Evolutionary conservation across 2,797 vertebrate species (phyloP).

Genomic region (Leptodactylus fallax): DNA sequence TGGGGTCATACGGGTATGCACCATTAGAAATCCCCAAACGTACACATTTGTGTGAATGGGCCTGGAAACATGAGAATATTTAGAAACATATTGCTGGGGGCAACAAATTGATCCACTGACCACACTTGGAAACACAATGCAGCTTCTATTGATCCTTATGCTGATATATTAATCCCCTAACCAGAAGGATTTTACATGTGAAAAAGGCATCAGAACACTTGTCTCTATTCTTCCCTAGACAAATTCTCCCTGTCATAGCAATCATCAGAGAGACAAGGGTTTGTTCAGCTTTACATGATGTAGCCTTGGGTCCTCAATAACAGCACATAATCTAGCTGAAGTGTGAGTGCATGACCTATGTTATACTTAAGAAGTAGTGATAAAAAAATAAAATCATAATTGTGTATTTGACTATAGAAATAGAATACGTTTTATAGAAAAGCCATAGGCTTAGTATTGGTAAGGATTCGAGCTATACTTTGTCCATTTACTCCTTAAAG

Average conservation of each 20-base stretch:
- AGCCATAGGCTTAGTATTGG: not conserved
- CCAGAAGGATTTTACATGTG: constrained; percentile 52
- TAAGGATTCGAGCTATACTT: not conserved
- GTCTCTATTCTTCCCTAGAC: constrained; percentile 26
- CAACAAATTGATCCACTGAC: constrained; percentile 57
- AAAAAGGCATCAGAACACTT: constrained; percentile 45
- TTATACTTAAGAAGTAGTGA: not conserved
- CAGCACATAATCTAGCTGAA: constrained; percentile 13
- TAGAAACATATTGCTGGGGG: constrained; percentile 48
- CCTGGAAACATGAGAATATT: constrained; percentile 48
- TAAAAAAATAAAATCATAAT: not conserved
- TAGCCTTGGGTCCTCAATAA: constrained; percentile 1
- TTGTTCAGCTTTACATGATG: not conserved
- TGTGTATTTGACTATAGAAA: not conserved
- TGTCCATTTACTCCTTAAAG: not conserved
- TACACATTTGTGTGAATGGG: constrained; percentile 36
- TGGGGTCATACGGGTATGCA: constrained; percentile 14
- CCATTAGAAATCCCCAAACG: constrained; percentile 17
- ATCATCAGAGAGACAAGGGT: constrained; percentile 30
- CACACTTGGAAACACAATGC: constrained; percentile 51
- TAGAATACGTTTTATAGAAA: not conserved
- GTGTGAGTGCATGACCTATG: not conserved
- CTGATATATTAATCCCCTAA: constrained; percentile 55
- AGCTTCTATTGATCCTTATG: constrained; percentile 47
- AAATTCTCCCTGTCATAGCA: constrained; percentile 19